Evolutionary conservation across 1,140 invertebrate species (phyloP), one percentile per base, ranked within the genome.

Genomic region (Bombus polaris): DNA sequence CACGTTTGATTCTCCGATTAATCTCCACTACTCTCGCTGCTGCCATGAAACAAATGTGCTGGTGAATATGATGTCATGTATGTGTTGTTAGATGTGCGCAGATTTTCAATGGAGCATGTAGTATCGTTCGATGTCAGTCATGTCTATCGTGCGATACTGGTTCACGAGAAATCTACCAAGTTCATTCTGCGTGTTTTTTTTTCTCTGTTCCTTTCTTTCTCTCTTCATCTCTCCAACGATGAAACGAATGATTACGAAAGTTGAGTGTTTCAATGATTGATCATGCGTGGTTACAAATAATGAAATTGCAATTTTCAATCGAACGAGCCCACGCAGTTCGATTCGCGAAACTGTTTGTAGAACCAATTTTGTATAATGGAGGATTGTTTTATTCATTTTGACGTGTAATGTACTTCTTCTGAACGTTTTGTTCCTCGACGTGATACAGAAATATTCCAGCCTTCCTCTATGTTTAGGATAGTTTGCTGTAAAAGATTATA

Each of bases 21-120:
- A 84, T 79, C 70, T 83, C 82, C 82, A 76, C 73, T 87, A 84
- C 71, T 89, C 86, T 90, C 88, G 86, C 75, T 75, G 66, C 85
- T 89, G 81, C 75, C 79, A 85, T 73, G 66, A 90, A 90, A 87
- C 81, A 83, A 90, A 90, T 88, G 89, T 86, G 88, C 83, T 88
- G 79, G 86, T 88, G 74, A 91, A 88, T 72, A 90, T 77, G 72
- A 77, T 90, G 86, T 86, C 84, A 86, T 92, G 81, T 91, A 80
- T 85, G 86, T 90, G 82, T 88, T 90, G 68, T 88, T 92, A 68
- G 86, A 81, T 89, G 87, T 89, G 76, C 76, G 80, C 81, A 86
- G 86, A 59, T 91, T 90, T 87, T 92, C 83, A 78, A 92, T 93
- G 88, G 90, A 93, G 93, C 93, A 93, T 93, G 93, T 85, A 78